phyloP scores from a whole-genome alignment of 2,113 vertebrate species.

The Brienomyrus brachyistius region DNA sequence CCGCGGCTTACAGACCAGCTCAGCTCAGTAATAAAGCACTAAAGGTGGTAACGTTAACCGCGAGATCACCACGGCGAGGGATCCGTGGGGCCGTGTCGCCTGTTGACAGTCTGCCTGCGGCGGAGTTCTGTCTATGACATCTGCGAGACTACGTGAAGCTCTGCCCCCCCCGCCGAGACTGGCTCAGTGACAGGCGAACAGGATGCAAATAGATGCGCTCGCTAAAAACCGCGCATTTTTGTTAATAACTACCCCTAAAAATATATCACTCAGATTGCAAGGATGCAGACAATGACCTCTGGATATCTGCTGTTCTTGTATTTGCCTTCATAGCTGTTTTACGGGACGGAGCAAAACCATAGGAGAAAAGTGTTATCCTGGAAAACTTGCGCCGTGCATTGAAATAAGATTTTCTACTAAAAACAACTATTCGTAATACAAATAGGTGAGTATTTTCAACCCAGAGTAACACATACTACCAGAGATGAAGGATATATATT shows the following conservation, averaged over 20 bases:
- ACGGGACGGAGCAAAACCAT: background rate
- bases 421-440: background rate
- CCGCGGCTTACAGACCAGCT: slow-evolving; percentile 33
- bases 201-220: background rate
- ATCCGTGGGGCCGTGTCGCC: background rate
- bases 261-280: background rate
- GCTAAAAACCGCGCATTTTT: background rate
- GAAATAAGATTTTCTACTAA: background rate
- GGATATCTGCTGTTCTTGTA: background rate
- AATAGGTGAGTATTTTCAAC: background rate
- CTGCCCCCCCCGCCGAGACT: background rate
- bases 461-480: background rate
- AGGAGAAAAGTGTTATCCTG: background rate
- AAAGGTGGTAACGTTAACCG: background rate
- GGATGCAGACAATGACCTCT: background rate
- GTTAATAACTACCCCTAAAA: background rate
- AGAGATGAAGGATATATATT: background rate
- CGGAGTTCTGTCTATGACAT: background rate
- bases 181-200: background rate
- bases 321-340: background rate
- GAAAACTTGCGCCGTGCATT: background rate
- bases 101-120: background rate
- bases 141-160: background rate
- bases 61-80: background rate
- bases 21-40: background rate